phyloP scores from a whole-genome alignment of 2,113 vertebrate species.

The Caretta caretta region DNA sequence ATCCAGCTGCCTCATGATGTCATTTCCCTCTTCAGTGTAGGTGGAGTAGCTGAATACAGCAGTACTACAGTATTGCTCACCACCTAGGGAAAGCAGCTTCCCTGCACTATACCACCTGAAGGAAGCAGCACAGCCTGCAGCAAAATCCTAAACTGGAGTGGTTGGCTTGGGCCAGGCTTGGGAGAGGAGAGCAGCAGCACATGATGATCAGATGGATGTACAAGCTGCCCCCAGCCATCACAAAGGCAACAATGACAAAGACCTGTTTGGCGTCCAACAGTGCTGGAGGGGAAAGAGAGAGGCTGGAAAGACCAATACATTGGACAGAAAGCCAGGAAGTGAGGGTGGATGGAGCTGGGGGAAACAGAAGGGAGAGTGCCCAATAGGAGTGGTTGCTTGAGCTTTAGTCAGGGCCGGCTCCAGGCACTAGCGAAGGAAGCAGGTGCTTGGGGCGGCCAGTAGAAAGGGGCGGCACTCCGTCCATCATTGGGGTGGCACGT shows the following conservation, averaged over 20 bases:
- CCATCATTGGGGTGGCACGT: too few relatives aligned
- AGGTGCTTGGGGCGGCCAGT: too few relatives aligned
- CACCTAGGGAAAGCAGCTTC: background rate
- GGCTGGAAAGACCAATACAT: background rate
- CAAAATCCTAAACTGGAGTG: constrained; percentile 79
- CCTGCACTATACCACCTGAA: constrained; percentile 73
- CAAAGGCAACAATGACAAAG: constrained; percentile 77
- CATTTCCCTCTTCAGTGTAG: background rate
- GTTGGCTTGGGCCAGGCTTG: constrained; percentile 74
- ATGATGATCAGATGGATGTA: constrained; percentile 80
- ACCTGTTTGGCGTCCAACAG: constrained; percentile 75
- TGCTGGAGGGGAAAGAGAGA: constrained; percentile 10
- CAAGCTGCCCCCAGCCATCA: constrained; percentile 78
- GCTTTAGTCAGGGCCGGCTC: background rate
- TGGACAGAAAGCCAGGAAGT: background rate
- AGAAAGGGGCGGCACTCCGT: too few relatives aligned
- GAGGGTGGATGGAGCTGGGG: background rate
- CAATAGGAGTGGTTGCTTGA: background rate
- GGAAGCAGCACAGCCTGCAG: constrained; percentile 78
- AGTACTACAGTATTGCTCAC: background rate
- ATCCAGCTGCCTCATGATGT: background rate
- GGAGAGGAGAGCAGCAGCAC: constrained; percentile 82
- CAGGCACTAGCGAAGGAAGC: too few relatives aligned
- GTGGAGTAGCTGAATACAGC: background rate
- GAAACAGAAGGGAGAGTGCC: background rate